Evolutionary conservation across 2,888 invertebrate genomes (phyloP).

Genomic region (Pherbina coryleti): DNA sequence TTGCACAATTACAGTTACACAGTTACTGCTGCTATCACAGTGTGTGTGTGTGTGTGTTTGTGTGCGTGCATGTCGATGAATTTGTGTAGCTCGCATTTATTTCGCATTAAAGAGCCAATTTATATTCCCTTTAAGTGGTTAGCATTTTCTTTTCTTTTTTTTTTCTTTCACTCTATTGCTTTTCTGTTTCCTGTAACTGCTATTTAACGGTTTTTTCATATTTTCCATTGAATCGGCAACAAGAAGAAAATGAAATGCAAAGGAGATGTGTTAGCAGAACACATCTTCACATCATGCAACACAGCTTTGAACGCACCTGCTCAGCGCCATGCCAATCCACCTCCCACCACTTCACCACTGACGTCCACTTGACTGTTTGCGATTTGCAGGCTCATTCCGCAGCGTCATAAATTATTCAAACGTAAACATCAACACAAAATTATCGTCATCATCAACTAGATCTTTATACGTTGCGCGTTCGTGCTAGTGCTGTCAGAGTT

Average conservation of each 20-base stretch:
- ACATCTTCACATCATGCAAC: not conserved
- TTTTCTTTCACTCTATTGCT: not conserved
- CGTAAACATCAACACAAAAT: constrained; percentile 62
- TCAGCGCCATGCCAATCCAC: not conserved
- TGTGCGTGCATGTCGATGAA: constrained; percentile 44
- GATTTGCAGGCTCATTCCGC: constrained; percentile 41
- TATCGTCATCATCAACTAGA: not conserved
- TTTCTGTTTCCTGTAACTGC: constrained; percentile 13
- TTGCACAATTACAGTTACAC: not conserved
- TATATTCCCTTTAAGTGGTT: constrained; percentile 64
- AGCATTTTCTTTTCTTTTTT: not conserved
- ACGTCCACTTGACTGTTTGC: constrained; percentile 12
- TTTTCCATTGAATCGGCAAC: not conserved
- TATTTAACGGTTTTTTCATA: not conserved
- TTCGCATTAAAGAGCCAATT: constrained; percentile 68
- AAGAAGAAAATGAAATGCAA: not conserved
- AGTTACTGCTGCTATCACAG: not conserved
- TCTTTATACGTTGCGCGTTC: not conserved
- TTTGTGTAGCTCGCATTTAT: constrained; percentile 60
- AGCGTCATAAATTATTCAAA: constrained; percentile 67
- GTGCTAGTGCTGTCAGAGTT: not conserved
- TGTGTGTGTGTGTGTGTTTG: constrained; percentile 33
- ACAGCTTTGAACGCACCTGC: not conserved
- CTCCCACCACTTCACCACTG: not conserved
- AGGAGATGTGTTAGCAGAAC: not conserved